Percentiles rank a stretch among this genome's conserved stretches.
These are phyloP conservation scores for Ctenopoma kingsleyae DNA, from an alignment of 2,797 vertebrate species.

Conservation along the genomic window DNA sequence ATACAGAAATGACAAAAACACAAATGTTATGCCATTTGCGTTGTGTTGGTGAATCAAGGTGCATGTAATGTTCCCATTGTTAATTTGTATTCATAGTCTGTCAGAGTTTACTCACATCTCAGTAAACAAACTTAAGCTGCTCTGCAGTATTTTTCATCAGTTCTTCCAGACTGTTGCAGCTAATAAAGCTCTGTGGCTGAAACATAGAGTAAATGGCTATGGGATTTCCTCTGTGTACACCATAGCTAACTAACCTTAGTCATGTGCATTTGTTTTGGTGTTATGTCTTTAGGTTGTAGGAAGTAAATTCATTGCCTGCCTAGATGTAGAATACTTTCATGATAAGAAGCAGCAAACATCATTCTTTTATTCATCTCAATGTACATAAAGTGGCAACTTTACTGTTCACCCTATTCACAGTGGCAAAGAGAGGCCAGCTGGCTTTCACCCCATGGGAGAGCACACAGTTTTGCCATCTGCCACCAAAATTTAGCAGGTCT, in stretches of 20 bases:
- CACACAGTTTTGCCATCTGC: conserved; percentile 78
- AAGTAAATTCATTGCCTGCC: background rate
- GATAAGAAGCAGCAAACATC: conserved; percentile 11
- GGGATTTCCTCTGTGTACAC: conserved; percentile 22
- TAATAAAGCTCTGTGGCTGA: conserved; percentile 31
- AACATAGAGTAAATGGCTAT: conserved; percentile 18
- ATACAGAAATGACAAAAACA: background rate
- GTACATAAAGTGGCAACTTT: conserved; percentile 61
- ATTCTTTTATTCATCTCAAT: conserved; percentile 40
- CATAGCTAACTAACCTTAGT: conserved; percentile 31
- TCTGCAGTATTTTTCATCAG: conserved; percentile 50
- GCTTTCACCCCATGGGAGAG: conserved; percentile 70
- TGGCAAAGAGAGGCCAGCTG: conserved; percentile 67
- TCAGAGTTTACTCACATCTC: conserved; percentile 12
- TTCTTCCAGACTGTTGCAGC: conserved; percentile 26
- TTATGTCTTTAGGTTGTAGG: conserved; percentile 36
- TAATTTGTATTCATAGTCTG: conserved; percentile 21
- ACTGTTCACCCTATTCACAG: conserved; percentile 54
- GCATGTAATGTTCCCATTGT: conserved; percentile 12
- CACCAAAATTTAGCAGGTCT: conserved; percentile 71
- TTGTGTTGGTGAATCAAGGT: conserved; percentile 16
- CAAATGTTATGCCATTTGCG: conserved; percentile 4
- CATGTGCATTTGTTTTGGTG: conserved; percentile 54
- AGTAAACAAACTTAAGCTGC: conserved; percentile 35
- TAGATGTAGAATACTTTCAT: conserved; percentile 12